phyloP scores from a whole-genome alignment of 1,140 invertebrate genomes.

The Drosophila ohnishii region DNA sequence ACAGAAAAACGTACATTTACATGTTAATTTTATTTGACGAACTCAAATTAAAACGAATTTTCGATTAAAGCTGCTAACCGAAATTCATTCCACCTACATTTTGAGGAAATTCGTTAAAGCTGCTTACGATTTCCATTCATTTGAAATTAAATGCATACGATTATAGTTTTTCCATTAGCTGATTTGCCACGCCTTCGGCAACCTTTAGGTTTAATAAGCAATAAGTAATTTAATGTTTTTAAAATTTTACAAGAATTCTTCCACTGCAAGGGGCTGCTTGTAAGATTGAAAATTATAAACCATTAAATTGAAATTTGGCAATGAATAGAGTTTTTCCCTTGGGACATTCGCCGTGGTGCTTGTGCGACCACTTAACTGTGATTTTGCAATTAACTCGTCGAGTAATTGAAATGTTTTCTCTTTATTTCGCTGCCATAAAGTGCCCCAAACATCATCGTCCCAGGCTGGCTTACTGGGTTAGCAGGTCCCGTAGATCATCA shows the following conservation, averaged over 20 bases:
- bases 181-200: conserved; percentile 7
- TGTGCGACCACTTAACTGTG: conserved; percentile 1
- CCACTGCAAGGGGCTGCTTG: neutral
- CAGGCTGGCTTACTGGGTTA: conserved; percentile 18
- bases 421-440: conserved; percentile 5
- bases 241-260: neutral
- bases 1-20: neutral
- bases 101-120: conserved; percentile 5
- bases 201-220: conserved; percentile 8
- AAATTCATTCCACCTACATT: conserved; percentile 10
- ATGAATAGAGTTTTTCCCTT: conserved; percentile 4
- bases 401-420: conserved; percentile 25
- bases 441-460: conserved; percentile 2
- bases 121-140: conserved; percentile 8
- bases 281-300: neutral
- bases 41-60: neutral
- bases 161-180: conserved; percentile 1
- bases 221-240: neutral
- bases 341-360: conserved; percentile 5
- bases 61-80: neutral
- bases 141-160: conserved; percentile 7
- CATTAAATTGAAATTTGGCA: conserved; percentile 1
- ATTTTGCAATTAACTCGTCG: conserved; percentile 15
- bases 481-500: conserved; percentile 19
- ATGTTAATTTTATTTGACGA: neutral